Percentiles rank a stretch among this genome's conserved stretches.
Conservation (phyloP, 92 coral and sea anemone genomes). For the Actinostola sp. region DNA sequence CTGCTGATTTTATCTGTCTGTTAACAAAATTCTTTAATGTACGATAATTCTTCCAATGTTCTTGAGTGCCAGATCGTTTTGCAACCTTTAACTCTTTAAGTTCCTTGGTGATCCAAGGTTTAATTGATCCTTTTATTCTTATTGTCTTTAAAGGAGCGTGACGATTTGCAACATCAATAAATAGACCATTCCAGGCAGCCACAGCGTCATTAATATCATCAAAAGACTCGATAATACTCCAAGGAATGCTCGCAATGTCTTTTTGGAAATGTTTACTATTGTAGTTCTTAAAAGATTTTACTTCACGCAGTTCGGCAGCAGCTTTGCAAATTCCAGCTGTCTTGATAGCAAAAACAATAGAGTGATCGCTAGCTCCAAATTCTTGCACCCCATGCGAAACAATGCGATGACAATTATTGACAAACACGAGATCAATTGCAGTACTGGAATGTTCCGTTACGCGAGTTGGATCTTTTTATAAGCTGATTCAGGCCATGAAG, state of each 20-base stretch:
- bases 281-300: too few species aligned
- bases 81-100: constrained; percentile 60
- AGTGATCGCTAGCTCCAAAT: constrained; percentile 54
- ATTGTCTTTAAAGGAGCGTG: too few species aligned
- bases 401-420: constrained; percentile 56
- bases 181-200: too few species aligned
- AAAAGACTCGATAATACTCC: constrained; percentile 44
- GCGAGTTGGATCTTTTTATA: constrained; percentile 52
- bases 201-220: constrained; percentile 60
- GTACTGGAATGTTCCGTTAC: constrained; percentile 13
- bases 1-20: constrained; percentile 9
- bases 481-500: constrained; percentile 57
- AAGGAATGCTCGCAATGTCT: constrained; percentile 38
- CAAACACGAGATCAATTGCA: constrained; percentile 58
- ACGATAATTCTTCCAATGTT: constrained; percentile 52
- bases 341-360: constrained; percentile 40
- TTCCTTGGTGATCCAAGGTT: constrained; percentile 45
- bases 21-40: constrained; percentile 27
- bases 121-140: too few species aligned
- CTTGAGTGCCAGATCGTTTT: constrained; percentile 45
- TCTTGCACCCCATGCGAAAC: constrained; percentile 54
- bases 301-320: constrained; percentile 27
- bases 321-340: constrained; percentile 34
- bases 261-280: constrained; percentile 25
- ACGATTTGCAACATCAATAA: too few species aligned